Conservation (phyloP, 2,888 invertebrate species). For the Lycophotia porphyrea region DNA sequence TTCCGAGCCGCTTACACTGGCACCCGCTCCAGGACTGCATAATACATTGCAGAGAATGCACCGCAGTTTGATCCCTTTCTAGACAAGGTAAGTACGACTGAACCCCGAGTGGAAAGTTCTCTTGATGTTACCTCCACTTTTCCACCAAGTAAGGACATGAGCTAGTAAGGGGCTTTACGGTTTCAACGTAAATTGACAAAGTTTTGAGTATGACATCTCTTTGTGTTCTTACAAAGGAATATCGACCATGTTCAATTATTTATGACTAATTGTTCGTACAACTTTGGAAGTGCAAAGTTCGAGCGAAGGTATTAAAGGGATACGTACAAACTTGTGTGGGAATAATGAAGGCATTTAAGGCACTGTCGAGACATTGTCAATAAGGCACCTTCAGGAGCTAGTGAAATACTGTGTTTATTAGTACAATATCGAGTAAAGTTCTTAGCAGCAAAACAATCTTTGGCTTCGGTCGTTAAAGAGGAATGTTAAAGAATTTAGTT, state of each 20-base stretch:
- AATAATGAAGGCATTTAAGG: conserved; percentile 63
- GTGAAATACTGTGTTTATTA: conserved; percentile 35
- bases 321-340: conserved; percentile 68
- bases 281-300: conserved; percentile 77
- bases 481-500: conserved; percentile 66
- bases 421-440: conserved; percentile 40
- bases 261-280: conserved; percentile 84
- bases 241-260: conserved; percentile 86
- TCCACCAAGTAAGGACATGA: conserved; percentile 83
- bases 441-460: conserved; percentile 58
- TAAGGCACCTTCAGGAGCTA: conserved; percentile 17
- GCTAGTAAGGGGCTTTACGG: conserved; percentile 84
- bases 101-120: conserved; percentile 84
- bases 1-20: conserved; percentile 87
- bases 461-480: conserved; percentile 59
- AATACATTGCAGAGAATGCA: conserved; percentile 89
- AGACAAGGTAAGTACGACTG: conserved; percentile 89
- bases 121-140: conserved; percentile 86
- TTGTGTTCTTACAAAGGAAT: conserved; percentile 85
- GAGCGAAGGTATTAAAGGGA: conserved; percentile 70
- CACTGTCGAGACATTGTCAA: conserved; percentile 40
- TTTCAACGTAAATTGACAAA: conserved; percentile 87
- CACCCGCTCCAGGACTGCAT: conserved; percentile 86
- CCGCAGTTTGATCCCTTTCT: conserved; percentile 89
- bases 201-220: conserved; percentile 86